Base-by-base conservation (phyloP, 2,113 vertebrate genomes). In the Eulemur macaco region DNA sequence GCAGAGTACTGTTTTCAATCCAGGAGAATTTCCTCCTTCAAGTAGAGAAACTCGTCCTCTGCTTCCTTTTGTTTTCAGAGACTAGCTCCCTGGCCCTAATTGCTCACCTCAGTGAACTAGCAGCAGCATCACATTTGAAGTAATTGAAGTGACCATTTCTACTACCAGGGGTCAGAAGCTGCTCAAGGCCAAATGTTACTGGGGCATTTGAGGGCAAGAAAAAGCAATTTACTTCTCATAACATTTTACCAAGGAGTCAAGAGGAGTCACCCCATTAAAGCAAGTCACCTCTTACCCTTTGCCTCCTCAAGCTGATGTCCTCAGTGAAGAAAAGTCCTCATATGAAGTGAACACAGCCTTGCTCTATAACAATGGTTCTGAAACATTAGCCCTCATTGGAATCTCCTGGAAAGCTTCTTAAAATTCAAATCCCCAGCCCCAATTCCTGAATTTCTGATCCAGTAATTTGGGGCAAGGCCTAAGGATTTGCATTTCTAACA, bases 161-260 rank as follows among this genome's bases (percentile, higher is more conserved):
- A 42, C 27, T 66, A 23, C 12, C 52, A 17, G 56, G 34, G 50
- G n/a, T 92, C 58, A 73, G 71, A 80, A n/a, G 5, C 80, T 84
- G 42, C 80, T 87, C 18, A 9, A 25, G 86, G 60, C 69, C 23
- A 37, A 73, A 73, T 29, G 21, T 29, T 47, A 68, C 11, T 58
- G 45, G 50, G 45, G 11, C 13, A 8, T 14, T 5, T 8, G 34
- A 78, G 50, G 50, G n/a, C 63, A 54, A 68, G 60, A 3, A 89
- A 96, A 87, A 89, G 45, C 83, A 91, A 91, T 84, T 86, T 84
- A 42, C 63, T 94, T 95, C 94, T 86, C 91, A 69, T 14, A n/a
- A 31, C 74, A 58, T 66, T 91, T 95, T 58, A 83, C 83, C 45
- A 7, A 21, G 54, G 18, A 90, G 58, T 64, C 78, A 85, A 89